These are phyloP conservation scores for Montipora efflorescens DNA, from an alignment of 64 coral and sea anemone species.

Conservation along the genomic window DNA sequence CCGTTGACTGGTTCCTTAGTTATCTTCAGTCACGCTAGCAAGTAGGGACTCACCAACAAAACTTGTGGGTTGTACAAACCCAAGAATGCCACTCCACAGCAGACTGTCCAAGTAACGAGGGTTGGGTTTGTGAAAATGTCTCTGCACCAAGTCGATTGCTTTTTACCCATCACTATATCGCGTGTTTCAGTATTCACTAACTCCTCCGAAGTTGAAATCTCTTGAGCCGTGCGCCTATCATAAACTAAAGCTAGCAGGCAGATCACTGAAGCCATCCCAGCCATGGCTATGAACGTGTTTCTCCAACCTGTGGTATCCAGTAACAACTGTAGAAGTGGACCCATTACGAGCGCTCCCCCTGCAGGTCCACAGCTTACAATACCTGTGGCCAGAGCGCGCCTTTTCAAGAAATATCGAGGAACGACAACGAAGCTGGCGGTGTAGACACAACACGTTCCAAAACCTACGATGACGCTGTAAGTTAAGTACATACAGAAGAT, in stretches of 20 bases:
- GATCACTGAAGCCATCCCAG: constrained; percentile 38
- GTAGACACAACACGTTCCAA: constrained; percentile 59
- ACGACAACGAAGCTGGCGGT: constrained; percentile 26
- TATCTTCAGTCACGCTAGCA: background rate
- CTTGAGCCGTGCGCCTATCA: constrained; percentile 19
- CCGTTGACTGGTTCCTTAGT: too few relatives aligned
- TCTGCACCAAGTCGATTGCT: background rate
- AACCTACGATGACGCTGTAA: constrained; percentile 37
- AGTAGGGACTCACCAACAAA: constrained; percentile 1
- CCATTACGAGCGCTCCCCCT: constrained; percentile 43
- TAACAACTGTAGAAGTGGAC: constrained; percentile 17
- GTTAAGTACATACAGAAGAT: constrained; percentile 48
- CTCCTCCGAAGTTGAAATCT: constrained; percentile 6
- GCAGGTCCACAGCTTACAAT: constrained; percentile 6
- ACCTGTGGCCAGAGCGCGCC: constrained; percentile 34
- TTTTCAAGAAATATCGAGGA: constrained; percentile 46
- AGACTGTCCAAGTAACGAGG: background rate
- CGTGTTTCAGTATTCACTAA: background rate
- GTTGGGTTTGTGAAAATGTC: constrained; percentile 18
- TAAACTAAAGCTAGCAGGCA: constrained; percentile 11
- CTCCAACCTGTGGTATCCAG: constrained; percentile 25
- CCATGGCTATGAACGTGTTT: constrained; percentile 36
- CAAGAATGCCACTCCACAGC: background rate
- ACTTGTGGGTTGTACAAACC: constrained; percentile 35
- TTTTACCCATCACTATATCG: background rate